These are phyloP conservation scores for Mola mola DNA, from an alignment of 2,113 vertebrate species.

Conservation along the genomic window DNA sequence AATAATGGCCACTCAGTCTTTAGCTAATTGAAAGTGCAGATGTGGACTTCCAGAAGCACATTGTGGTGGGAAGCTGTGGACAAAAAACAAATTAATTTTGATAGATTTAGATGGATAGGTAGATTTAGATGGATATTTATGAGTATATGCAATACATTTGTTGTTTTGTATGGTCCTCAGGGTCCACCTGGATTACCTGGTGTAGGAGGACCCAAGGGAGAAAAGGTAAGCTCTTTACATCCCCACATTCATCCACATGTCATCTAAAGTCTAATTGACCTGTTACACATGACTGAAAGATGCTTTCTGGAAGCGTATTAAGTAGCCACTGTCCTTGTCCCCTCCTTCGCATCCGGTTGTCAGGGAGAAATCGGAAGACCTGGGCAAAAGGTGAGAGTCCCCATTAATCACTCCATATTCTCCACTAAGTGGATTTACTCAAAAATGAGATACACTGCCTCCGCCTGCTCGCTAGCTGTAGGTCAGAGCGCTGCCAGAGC, in stretches of 20 bases:
- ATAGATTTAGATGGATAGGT: constrained; percentile 2
- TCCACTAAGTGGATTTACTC: constrained; percentile 75
- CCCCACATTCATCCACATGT: constrained; percentile 22
- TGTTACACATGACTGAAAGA: constrained; percentile 49
- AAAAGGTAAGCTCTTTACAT: constrained; percentile 85
- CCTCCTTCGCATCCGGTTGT: constrained; percentile 68
- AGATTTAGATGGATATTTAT: constrained; percentile 49
- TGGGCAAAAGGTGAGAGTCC: constrained; percentile 93
- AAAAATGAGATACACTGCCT: constrained; percentile 58
- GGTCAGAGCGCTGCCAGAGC: constrained; percentile 41
- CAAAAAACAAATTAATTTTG: constrained; percentile 33
- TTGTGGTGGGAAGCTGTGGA: constrained; percentile 45
- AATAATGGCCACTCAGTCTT: constrained; percentile 70
- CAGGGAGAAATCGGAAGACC: constrained; percentile 98
- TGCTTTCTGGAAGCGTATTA: constrained; percentile 59
- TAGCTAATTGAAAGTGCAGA: constrained; percentile 69
- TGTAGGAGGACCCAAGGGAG: constrained; percentile 91
- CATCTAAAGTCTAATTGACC: constrained; percentile 44
- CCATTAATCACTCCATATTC: constrained; percentile 63
- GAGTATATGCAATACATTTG: background rate
- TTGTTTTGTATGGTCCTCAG: constrained; percentile 71
- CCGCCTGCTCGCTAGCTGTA: constrained; percentile 31
- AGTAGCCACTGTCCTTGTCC: constrained; percentile 58
- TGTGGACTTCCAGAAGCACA: constrained; percentile 43
- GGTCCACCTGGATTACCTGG: constrained; percentile 92